Base-by-base conservation (phyloP, 92 coral and sea anemone species). In the Porites divaricata region DNA sequence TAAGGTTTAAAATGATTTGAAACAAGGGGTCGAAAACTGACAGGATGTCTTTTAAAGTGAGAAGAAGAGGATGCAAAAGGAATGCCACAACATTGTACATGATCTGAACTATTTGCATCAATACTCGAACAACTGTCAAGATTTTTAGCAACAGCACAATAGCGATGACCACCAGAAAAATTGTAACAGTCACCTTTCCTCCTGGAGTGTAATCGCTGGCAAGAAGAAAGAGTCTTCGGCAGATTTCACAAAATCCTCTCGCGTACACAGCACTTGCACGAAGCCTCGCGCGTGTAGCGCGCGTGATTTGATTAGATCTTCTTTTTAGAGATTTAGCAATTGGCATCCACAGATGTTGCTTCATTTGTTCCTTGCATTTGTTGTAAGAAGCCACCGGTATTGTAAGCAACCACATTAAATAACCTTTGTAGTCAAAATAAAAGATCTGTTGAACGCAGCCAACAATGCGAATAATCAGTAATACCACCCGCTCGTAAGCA, bases 171-270 rank as follows among this genome's bases (percentile, higher is more conserved):
- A 76, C 71, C 48, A 91, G 90, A 17, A 76, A 17, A 8, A 65
- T 69, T 28, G 73, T 26, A 9, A 91, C 92, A 10, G 92, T 91
- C 54, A 78, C 25, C 58, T 70, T 65, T 45, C 95, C 95, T 19
- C 95, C 92, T 9, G 95, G 95, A 61, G 88, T 79, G 21, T 76
- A 84, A 76, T 91, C 95, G 58, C 95, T 84, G 13, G 88, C 69
- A 8, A 91, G 88, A 54, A 91, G 92, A 72, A 91, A 91, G n/a
- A 88, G 72, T 58, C 95, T 68, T 69, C 95, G 89, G 49, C 90
- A 88, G n/a, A 91, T 51, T 75, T 91, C 95, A 15, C 86, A 80
- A 22, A 91, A 91, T 20, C 95, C 95, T 21, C 90, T 83, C 3
- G 74, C 77, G 71, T 91, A 91, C 0, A 91, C 75, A 23, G 70